Evolutionary conservation across 2,113 vertebrate species (phyloP).

Genomic region (Gymnocephalus cernua): DNA sequence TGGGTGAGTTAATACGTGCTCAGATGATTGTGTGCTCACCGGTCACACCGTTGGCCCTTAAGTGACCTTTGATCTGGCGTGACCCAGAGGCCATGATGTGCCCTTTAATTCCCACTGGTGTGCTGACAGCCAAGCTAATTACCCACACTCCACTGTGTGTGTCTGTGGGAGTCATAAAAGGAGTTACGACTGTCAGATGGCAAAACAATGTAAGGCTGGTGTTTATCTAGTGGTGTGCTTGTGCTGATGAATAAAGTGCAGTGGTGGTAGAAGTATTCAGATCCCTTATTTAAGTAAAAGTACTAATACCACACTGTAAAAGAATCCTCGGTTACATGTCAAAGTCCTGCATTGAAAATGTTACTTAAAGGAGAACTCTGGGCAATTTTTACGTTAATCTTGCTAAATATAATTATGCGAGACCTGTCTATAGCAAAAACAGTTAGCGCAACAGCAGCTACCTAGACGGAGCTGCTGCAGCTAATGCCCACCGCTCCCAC

Average conservation of each 20-base stretch:
- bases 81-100: conserved; percentile 66
- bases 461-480: too few relatives aligned
- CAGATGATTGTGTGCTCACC: conserved; percentile 41
- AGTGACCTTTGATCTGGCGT: conserved; percentile 74
- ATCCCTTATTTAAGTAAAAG: too few relatives aligned
- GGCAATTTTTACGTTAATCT: too few relatives aligned
- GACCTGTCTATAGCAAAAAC: too few relatives aligned
- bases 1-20: conserved; percentile 2
- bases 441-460: too few relatives aligned
- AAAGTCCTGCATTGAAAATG: too few relatives aligned
- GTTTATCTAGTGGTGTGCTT: conserved; percentile 54
- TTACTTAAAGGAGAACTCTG: too few relatives aligned
- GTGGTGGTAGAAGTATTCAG: too few relatives aligned
- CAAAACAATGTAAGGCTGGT: conserved; percentile 62
- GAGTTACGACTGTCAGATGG: conserved; percentile 69
- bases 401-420: too few relatives aligned
- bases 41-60: conserved; percentile 54
- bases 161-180: conserved; percentile 69
- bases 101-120: conserved; percentile 70
- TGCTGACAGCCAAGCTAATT: conserved; percentile 78
- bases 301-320: too few relatives aligned
- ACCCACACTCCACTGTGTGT: conserved; percentile 63
- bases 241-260: conserved; percentile 33
- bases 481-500: too few relatives aligned
- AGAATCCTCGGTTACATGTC: too few relatives aligned